Evolutionary conservation across 2,797 vertebrate species (phyloP).

Genomic region (Pyrocephalus nanus): DNA sequence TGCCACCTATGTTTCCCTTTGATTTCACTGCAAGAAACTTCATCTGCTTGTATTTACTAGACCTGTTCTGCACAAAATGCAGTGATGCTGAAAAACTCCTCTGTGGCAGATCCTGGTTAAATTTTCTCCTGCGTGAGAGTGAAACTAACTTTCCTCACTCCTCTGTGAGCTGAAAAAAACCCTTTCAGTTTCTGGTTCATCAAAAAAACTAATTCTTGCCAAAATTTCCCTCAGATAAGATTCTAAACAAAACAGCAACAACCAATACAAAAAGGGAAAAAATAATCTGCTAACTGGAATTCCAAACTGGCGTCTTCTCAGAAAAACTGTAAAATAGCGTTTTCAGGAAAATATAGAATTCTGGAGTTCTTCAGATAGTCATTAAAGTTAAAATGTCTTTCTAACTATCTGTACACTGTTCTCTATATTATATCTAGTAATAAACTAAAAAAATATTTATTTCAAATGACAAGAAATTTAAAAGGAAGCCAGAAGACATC

Average conservation of each 20-base stretch:
- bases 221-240: background rate
- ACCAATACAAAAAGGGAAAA: background rate
- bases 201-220: background rate
- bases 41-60: background rate
- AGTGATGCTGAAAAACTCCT: background rate
- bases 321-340: background rate
- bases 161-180: background rate
- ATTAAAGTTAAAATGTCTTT: background rate
- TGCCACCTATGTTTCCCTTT: background rate
- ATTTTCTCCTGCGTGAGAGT: background rate
- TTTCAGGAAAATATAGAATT: background rate
- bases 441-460: background rate
- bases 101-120: background rate
- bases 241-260: background rate
- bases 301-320: background rate
- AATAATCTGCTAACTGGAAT: background rate
- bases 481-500: background rate
- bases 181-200: background rate
- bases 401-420: background rate
- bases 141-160: background rate
- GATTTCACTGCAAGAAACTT: background rate
- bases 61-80: background rate
- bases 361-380: background rate
- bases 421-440: background rate
- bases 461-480: background rate